A percentile compares a stretch with the other conserved stretches of the same genome.
phyloP scores from a whole-genome alignment of 2,113 vertebrate species.

The Scophthalmus maximus region DNA sequence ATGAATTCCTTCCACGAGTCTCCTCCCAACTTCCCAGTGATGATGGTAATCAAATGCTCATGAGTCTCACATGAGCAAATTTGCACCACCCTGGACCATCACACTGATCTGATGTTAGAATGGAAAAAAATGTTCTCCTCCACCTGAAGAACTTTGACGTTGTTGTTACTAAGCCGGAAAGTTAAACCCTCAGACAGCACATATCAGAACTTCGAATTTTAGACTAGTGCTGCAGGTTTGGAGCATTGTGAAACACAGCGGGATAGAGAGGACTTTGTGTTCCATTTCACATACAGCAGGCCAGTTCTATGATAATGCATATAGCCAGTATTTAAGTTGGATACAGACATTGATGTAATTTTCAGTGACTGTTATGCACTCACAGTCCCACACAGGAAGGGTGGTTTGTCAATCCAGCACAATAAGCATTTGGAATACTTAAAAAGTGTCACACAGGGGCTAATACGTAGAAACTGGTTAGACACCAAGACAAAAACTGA shows the following conservation, averaged over 20 bases:
- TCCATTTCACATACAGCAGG: neutral
- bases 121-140: neutral
- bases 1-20: conserved; percentile 15
- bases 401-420: neutral
- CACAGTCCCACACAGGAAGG: neutral
- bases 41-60: neutral
- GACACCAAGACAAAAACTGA: conserved; percentile 7
- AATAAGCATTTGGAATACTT: neutral
- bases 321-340: conserved; percentile 24
- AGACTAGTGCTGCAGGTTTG: neutral
- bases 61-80: conserved; percentile 20
- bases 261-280: conserved; percentile 22
- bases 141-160: neutral
- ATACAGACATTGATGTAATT: neutral
- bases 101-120: conserved; percentile 1
- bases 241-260: conserved; percentile 16
- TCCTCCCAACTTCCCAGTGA: neutral
- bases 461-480: neutral
- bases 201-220: neutral
- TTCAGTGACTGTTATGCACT: neutral
- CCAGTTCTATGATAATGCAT: conserved; percentile 11
- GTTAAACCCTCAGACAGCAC: neutral
- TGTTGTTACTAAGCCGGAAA: neutral
- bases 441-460: neutral
- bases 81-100: neutral